phyloP scores from a whole-genome alignment of 2,888 invertebrate species.

The Drosophila lutescens region DNA sequence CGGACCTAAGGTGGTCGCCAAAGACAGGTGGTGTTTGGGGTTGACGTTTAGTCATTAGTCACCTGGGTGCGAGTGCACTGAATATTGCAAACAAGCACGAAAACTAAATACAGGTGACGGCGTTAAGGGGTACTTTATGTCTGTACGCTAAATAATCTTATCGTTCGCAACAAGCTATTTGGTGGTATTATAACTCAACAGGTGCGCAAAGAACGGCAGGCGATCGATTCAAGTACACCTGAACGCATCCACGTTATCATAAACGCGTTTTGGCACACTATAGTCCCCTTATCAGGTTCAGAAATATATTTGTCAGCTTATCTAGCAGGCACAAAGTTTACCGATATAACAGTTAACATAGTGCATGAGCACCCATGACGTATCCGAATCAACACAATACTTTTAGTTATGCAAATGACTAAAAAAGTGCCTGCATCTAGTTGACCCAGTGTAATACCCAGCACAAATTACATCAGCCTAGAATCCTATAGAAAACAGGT shows the following conservation, averaged over 20 bases:
- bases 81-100: constrained; percentile 23
- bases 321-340: constrained; percentile 50
- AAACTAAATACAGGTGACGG: constrained; percentile 25
- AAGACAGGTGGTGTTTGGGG: constrained; percentile 5
- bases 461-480: constrained; percentile 64
- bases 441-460: constrained; percentile 71
- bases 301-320: constrained; percentile 60
- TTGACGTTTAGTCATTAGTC: constrained; percentile 44
- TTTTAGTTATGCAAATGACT: constrained; percentile 27
- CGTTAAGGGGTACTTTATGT: constrained; percentile 56
- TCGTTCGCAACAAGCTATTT: constrained; percentile 58
- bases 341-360: constrained; percentile 42
- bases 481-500: constrained; percentile 55
- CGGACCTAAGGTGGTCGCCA: neutral
- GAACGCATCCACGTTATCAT: constrained; percentile 43
- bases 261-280: constrained; percentile 42
- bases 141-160: constrained; percentile 65
- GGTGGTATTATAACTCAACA: constrained; percentile 57
- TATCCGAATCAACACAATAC: constrained; percentile 16
- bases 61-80: constrained; percentile 53
- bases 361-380: constrained; percentile 61
- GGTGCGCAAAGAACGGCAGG: constrained; percentile 57
- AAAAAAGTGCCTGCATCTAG: constrained; percentile 45
- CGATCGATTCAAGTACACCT: constrained; percentile 44
- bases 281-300: constrained; percentile 55